Base-by-base conservation (phyloP, 2,797 vertebrate species). In the Coccyzus lansbergi region DNA sequence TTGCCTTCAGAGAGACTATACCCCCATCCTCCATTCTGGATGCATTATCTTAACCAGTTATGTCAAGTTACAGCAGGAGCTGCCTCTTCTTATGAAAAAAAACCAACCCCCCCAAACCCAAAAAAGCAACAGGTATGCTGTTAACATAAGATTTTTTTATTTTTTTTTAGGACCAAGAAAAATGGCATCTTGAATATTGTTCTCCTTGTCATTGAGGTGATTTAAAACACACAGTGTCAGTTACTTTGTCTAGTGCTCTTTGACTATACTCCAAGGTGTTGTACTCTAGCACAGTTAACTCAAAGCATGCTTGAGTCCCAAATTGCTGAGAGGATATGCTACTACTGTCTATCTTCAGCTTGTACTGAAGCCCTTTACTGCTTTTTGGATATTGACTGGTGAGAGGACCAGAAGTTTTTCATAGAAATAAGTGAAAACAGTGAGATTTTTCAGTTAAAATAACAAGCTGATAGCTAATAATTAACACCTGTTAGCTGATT, bases 271-370 rank as follows among this genome's bases (percentile, higher is more conserved):
- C 26, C 12, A 7, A 48, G 31, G 60, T 18, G 38, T 3, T 52
- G 28, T 29, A 10, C 38, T 38, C 12, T 4, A 53, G 36, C 29
- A 34, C 33, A 15, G 26, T 48, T 80, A 52, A 19, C 10, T 26
- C 36, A 29, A 67, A 48, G 28, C 14, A 20, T 0, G 0, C 11
- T 42, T 15, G 16, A 48, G 25, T 48, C 58, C 48, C 21, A 13
- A 3, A 20, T 3, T 12, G 21, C 9, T 22, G 24, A 25, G 58
- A 51, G 26, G 17, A 13, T 12, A 2, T 1, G 0, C 14, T 11
- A 7, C 21, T 2, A 0, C 8, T 10, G 3, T 13, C 14, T 18
- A 0, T 17, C 21, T 16, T 13, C 3, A 29, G 28, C 0, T n/a
- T n/a, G 20, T n/a, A 10, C n/a, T 14, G 11, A 34, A 83, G 25